Evolutionary conservation across 2,797 vertebrate species (phyloP).

Genomic region (Peromyscus eremicus): DNA sequence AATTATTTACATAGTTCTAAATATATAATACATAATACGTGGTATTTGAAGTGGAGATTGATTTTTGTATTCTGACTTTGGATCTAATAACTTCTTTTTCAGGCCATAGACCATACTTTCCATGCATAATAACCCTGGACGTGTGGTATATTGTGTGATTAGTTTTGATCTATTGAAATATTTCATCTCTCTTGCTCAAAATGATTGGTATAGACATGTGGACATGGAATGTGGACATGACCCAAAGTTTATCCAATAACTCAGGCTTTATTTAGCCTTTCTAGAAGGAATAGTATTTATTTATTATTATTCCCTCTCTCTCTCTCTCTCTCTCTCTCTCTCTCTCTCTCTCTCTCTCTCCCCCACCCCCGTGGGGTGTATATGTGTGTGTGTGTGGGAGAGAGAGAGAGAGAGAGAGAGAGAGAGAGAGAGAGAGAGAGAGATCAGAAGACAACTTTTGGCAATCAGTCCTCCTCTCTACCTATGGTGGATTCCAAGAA

Average conservation of each 20-base stretch:
- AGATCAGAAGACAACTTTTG: not conserved
- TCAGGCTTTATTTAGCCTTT: not conserved
- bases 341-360: too few species aligned
- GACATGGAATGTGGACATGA: not conserved
- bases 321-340: too few species aligned
- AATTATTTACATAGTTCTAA: not conserved
- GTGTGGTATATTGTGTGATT: not conserved
- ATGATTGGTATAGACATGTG: not conserved
- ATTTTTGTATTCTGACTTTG: conserved; percentile 18
- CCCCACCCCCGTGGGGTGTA: too few species aligned
- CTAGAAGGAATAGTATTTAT: not conserved
- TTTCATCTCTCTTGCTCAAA: not conserved
- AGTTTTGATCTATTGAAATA: not conserved
- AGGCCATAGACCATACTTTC: not conserved
- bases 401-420: not conserved
- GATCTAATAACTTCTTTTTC: not conserved
- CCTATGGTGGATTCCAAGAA: not conserved
- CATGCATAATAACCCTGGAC: not conserved
- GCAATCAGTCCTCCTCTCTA: not conserved
- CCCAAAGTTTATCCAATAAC: not conserved
- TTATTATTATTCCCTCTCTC: not conserved
- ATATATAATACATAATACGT: not conserved
- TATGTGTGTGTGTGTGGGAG: too few species aligned
- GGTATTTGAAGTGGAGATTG: not conserved
- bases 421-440: not conserved